Base-by-base conservation (phyloP, 2,888 invertebrate species). In the Agrochola macilenta region DNA sequence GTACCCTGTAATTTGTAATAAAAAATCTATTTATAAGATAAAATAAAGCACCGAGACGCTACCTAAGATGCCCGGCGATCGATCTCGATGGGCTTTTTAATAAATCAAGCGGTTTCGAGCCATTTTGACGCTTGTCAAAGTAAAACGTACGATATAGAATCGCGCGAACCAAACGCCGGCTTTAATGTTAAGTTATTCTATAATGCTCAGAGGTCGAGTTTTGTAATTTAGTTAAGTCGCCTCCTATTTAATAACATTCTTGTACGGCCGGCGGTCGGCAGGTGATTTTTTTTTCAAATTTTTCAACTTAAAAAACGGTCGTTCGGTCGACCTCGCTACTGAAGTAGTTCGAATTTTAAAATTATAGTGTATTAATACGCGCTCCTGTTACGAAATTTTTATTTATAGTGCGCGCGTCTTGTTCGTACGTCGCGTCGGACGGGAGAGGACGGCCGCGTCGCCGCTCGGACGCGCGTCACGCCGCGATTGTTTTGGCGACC, bases 21-120 rank as follows among this genome's bases (percentile, higher is more conserved):
- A 96, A 96, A 96, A 96, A 96, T 96, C 96, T 96, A 96, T 96
- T 96, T 96, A 96, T 96, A 95, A 96, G 95, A 95, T 94, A 96
- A 96, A 96, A 96, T 95, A 94, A 96, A 94, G 94, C 94, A 95
- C 93, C 92, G 93, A 92, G 93, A 93, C 91, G 96, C 96, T 96
- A 95, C 96, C 96, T 96, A 96, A 96, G 95, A 95, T 94, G 93
- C 94, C 91, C 89, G 92, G 86, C 93, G 95, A 96, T 96, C 95
- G 96, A 95, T 95, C 95, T 93, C 92, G 79, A 93, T 91, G 92
- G 88, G 90, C 87, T 88, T 94, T 95, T 95, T 95, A 95, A 95
- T 96, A 95, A 96, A 95, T 95, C 94, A 93, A 89, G 78, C 85
- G 83, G 87, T 88, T 81, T 84, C 93, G 90, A 93, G 92, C 93